Conservation (phyloP, 2,797 vertebrate genomes). For the Selene dorsalis region DNA sequence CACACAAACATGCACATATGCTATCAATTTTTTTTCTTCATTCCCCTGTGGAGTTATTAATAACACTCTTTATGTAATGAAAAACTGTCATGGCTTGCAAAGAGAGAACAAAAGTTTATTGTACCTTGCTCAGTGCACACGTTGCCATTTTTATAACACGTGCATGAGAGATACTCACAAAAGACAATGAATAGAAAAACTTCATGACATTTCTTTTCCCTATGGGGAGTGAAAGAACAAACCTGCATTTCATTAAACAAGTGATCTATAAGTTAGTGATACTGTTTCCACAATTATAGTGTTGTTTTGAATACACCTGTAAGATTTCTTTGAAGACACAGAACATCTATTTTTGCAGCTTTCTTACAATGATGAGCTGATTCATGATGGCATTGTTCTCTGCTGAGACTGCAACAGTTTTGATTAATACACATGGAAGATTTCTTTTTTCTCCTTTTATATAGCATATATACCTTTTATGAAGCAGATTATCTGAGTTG, state of each 20-base stretch:
- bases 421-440: too few relatives aligned
- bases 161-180: slow-evolving; percentile 13
- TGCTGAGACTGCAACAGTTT: background rate
- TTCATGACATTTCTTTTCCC: slow-evolving; percentile 3
- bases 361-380: background rate
- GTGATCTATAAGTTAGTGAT: background rate
- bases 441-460: too few relatives aligned
- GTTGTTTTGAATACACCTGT: background rate
- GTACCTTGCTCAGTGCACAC: background rate
- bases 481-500: background rate
- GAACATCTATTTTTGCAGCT: background rate
- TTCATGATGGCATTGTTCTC: background rate
- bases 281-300: background rate
- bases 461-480: too few relatives aligned
- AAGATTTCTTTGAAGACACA: background rate
- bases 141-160: slow-evolving; percentile 2
- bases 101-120: background rate
- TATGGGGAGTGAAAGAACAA: background rate
- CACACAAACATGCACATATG: slow-evolving; percentile 9
- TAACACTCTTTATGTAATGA: slow-evolving; percentile 21
- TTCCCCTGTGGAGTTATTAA: slow-evolving; percentile 17
- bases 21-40: slow-evolving; percentile 14
- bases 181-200: slow-evolving; percentile 7
- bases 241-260: background rate
- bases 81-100: slow-evolving; percentile 14